phyloP scores from a whole-genome alignment of 2,888 invertebrate genomes.

The Eledona agricola region DNA sequence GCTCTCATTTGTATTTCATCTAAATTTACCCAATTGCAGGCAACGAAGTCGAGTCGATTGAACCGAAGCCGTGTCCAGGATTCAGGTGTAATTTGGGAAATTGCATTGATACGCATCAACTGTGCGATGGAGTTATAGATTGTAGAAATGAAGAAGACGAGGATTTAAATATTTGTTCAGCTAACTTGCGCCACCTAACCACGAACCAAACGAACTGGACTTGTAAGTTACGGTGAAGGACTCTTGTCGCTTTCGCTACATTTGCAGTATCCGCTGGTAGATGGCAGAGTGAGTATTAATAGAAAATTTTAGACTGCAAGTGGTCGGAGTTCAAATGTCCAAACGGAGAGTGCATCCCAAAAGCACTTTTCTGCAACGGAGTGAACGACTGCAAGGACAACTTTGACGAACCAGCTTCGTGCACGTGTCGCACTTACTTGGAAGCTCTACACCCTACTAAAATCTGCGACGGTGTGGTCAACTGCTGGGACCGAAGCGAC shows the following conservation, averaged over 20 bases:
- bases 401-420: conserved; percentile 74
- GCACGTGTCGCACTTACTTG: conserved; percentile 74
- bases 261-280: background rate
- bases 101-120: conserved; percentile 68
- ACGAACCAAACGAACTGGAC: conserved; percentile 51
- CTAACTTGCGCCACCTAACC: conserved; percentile 49
- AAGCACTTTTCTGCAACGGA: conserved; percentile 74
- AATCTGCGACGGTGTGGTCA: conserved; percentile 79
- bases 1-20: too few species aligned
- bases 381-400: conserved; percentile 74
- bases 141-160: conserved; percentile 79
- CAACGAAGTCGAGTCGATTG: conserved; percentile 12
- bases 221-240: background rate
- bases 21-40: too few species aligned
- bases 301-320: conserved; percentile 67
- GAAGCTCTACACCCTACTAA: conserved; percentile 72
- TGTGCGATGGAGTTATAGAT: conserved; percentile 75
- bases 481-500: conserved; percentile 81
- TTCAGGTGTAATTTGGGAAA: conserved; percentile 74
- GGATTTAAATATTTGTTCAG: conserved; percentile 62
- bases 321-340: conserved; percentile 72
- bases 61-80: conserved; percentile 65
- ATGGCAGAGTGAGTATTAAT: background rate
- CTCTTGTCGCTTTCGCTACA: background rate
- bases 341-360: conserved; percentile 74